phyloP scores from a whole-genome alignment of 2,888 invertebrate species.

The Temnothorax rugatulus region DNA sequence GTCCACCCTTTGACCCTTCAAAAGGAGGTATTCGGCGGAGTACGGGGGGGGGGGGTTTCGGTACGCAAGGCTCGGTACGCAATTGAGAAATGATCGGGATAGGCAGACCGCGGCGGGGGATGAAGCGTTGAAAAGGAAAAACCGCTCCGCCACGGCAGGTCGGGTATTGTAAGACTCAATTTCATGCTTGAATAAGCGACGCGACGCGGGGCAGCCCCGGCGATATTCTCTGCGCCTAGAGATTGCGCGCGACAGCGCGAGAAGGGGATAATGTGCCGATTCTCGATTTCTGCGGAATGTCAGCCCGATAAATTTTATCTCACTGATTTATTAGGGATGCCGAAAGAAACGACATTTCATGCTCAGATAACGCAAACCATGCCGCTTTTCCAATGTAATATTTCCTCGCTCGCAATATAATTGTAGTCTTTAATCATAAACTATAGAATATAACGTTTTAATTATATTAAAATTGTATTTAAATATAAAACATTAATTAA shows the following conservation, averaged over 20 bases:
- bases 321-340: conserved; percentile 66
- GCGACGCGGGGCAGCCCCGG: conserved; percentile 47
- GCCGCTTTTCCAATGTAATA: background rate
- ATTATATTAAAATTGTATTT: background rate
- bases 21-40: conserved; percentile 5
- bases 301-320: conserved; percentile 69
- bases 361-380: conserved; percentile 6
- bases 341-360: conserved; percentile 7
- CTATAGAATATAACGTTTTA: background rate
- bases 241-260: conserved; percentile 52
- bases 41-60: background rate
- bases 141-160: conserved; percentile 38
- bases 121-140: conserved; percentile 60
- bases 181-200: conserved; percentile 71
- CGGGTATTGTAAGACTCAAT: conserved; percentile 73
- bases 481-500: conserved; percentile 14
- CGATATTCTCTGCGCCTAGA: conserved; percentile 63
- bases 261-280: conserved; percentile 69
- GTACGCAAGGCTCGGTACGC: conserved; percentile 30
- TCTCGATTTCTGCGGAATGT: conserved; percentile 68
- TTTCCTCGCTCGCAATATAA: background rate
- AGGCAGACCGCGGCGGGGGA: conserved; percentile 42
- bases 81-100: conserved; percentile 65
- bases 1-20: conserved; percentile 42
- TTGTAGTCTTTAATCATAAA: background rate